Evolutionary conservation across 2,113 vertebrate species (phyloP).

Genomic region (Gorsachius goisagi): DNA sequence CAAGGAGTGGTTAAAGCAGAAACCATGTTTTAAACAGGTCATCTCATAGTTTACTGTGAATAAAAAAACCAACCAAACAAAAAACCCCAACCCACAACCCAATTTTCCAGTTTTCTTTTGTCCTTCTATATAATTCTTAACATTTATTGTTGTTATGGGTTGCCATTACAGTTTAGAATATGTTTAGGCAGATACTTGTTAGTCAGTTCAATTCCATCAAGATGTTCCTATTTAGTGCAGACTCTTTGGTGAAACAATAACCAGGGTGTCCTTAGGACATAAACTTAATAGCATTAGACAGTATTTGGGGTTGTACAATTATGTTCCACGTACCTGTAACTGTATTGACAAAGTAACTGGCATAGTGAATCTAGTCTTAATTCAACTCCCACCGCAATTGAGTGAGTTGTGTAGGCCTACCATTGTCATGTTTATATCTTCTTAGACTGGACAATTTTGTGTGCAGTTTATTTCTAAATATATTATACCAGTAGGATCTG

Average conservation of each 20-base stretch:
- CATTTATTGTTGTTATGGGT: neutral
- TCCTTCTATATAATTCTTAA: neutral
- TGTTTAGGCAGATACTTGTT: neutral
- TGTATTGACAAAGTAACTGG: neutral
- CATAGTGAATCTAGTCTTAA: neutral
- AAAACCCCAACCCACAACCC: too few relatives aligned
- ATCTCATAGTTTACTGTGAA: neutral
- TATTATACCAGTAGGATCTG: neutral
- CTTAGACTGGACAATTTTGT: neutral
- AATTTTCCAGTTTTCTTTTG: neutral
- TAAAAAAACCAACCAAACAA: too few relatives aligned
- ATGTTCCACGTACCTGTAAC: neutral
- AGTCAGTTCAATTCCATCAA: constrained; percentile 4
- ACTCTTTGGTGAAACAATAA: neutral
- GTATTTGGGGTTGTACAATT: neutral
- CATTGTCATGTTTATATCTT: neutral
- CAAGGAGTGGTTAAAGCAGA: neutral
- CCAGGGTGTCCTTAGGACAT: neutral
- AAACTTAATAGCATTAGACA: neutral
- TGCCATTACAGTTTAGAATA: neutral
- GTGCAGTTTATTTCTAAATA: neutral
- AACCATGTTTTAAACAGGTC: neutral
- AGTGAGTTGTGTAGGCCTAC: neutral
- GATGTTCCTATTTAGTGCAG: neutral
- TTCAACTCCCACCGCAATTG: neutral